Evolutionary conservation across 2,113 vertebrate species (phyloP).

Genomic region (Tapirus terrestris): DNA sequence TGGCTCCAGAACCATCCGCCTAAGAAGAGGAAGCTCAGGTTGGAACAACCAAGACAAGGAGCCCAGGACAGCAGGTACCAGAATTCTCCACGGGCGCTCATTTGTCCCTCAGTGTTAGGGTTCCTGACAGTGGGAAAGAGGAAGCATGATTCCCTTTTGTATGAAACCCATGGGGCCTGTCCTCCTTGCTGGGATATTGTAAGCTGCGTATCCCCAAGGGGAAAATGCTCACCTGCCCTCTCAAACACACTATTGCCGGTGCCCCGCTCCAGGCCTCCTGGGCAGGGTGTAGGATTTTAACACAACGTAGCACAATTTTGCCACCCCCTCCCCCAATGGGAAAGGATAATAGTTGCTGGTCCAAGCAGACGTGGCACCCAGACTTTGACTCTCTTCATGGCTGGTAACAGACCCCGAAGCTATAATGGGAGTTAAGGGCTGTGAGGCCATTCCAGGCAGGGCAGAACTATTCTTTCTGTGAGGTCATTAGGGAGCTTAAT

Average conservation of each 20-base stretch:
- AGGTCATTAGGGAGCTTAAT: neutral
- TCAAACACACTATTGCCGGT: neutral
- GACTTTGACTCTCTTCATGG: neutral
- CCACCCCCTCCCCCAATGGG: accelerated
- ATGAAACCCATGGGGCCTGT: neutral
- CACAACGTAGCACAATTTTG: neutral
- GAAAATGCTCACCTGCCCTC: neutral
- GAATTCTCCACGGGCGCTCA: neutral
- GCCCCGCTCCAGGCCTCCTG: neutral
- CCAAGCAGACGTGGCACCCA: neutral
- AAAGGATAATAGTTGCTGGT: neutral
- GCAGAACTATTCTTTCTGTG: neutral
- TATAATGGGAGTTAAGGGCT: neutral
- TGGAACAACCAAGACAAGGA: neutral
- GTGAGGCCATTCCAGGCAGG: accelerated
- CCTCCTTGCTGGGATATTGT: neutral
- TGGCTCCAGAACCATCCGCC: accelerated
- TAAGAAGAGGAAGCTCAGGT: neutral
- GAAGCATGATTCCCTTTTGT: neutral
- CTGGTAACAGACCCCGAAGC: neutral
- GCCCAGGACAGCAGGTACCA: neutral
- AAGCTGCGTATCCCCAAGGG: neutral
- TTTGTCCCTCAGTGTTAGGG: accelerated
- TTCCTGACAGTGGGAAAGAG: neutral
- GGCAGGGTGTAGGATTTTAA: neutral